A percentile compares a stretch with the other conserved stretches of the same genome.
phyloP scores from a whole-genome alignment of 2,797 vertebrate species.

The Aldrovandia affinis region DNA sequence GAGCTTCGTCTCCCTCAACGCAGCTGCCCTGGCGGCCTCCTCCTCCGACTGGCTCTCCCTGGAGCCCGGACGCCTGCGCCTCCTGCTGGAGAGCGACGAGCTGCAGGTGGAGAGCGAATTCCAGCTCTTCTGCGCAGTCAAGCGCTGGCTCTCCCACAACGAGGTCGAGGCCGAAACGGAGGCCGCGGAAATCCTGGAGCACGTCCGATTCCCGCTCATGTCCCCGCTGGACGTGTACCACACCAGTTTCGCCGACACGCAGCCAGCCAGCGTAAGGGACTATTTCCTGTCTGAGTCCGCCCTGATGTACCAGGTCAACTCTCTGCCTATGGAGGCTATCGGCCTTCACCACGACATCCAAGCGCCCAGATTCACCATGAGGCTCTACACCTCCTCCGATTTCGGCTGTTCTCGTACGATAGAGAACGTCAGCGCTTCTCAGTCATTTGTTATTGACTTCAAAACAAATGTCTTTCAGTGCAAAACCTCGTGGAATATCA shows the following conservation, averaged over 20 bases:
- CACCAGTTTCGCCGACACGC: background rate
- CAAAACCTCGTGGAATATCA: background rate
- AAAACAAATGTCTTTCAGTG: conserved; percentile 11
- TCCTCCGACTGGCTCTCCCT: conserved; percentile 9
- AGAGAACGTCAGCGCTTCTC: background rate
- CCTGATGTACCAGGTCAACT: conserved; percentile 24
- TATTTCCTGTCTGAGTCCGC: background rate
- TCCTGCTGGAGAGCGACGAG: conserved; percentile 5
- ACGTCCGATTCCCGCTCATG: conserved; percentile 21
- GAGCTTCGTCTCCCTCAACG: conserved; percentile 11
- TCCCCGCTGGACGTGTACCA: conserved; percentile 14
- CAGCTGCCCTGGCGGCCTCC: background rate
- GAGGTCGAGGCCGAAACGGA: background rate
- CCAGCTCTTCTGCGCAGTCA: conserved; percentile 19
- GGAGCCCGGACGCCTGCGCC: background rate
- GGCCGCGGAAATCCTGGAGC: background rate
- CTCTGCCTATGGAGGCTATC: conserved; percentile 16
- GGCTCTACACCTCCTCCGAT: conserved; percentile 16
- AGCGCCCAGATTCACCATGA: background rate
- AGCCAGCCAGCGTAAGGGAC: background rate
- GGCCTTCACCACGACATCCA: conserved; percentile 2
- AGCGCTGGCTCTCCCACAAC: conserved; percentile 2
- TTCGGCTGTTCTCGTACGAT: conserved; percentile 21
- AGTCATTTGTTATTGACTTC: background rate
- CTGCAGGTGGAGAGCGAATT: conserved; percentile 33